A percentile compares a stretch with the other conserved stretches of the same genome.
Evolutionary conservation across 2,113 vertebrate species (phyloP).

Genomic region (Chaetodon trifascialis): DNA sequence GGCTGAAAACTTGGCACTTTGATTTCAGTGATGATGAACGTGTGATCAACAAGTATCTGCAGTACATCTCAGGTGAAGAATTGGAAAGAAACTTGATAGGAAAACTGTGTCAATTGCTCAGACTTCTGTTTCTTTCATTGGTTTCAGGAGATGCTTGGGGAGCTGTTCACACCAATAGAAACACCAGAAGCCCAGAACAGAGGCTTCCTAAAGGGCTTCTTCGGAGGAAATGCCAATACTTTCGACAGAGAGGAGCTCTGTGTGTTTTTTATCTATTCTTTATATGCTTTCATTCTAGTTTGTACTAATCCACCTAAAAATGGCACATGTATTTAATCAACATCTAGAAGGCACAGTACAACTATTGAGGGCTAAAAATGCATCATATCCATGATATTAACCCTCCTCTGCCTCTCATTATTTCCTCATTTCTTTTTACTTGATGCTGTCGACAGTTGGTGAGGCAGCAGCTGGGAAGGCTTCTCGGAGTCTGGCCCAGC

Average conservation of each 20-base stretch:
- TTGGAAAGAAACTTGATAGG: background rate
- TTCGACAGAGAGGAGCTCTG: conserved; percentile 98
- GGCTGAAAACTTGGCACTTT: background rate
- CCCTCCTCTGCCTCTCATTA: background rate
- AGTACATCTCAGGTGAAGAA: background rate
- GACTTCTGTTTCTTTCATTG: background rate
- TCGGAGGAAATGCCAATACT: conserved; percentile 93
- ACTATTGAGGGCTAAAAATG: background rate
- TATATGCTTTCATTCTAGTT: background rate
- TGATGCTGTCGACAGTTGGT: conserved; percentile 85
- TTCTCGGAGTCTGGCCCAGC: conserved; percentile 94
- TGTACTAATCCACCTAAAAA: background rate
- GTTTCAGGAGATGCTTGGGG: conserved; percentile 95
- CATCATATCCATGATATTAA: background rate
- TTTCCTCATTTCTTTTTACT: background rate
- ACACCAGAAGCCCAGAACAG: conserved; percentile 97
- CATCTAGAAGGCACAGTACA: background rate
- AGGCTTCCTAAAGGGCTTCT: conserved; percentile 98
- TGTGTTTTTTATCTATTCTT: conserved; percentile 79
- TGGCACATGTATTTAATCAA: background rate
- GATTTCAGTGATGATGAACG: background rate
- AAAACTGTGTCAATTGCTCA: background rate
- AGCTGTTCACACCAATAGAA: conserved; percentile 96
- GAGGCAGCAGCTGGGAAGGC: conserved; percentile 95
- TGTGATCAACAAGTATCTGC: background rate